Base-by-base conservation (phyloP, 2,888 invertebrate genomes). In the Cosmia pyralina region DNA sequence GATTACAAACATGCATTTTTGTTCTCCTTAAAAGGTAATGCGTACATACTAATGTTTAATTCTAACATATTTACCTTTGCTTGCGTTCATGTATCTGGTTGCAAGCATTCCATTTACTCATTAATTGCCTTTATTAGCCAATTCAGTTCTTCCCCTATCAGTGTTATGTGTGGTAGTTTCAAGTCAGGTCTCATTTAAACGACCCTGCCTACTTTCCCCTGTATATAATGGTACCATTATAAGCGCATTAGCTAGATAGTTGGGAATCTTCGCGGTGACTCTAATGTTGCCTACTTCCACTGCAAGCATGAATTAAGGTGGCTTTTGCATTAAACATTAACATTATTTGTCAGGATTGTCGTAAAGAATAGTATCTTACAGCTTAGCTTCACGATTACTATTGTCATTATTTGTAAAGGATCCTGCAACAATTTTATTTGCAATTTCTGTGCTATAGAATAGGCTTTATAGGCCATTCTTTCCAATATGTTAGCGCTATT, bases 231-330 rank as follows among this genome's bases (percentile, higher is more conserved):
- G 83, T 87, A 87, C 88, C 90, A 95, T 95, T 95, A 95, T 94
- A 95, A 93, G 91, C 85, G 87, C 95, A 94, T 95, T 95, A 94
- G 92, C 86, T 84, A 89, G 91, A 91, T 91, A 85, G 90, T 88
- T 86, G 87, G 88, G 87, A 89, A 85, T 88, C 91, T 91, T 86
- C 87, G 88, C 79, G 83, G 87, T 90, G 80, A 64, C 81, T 90
- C 69, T 88, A 87, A 91, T 88, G 89, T 88, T 85, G 82, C 83
- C 88, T 85, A 86, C 87, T 88, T 88, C 82, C 77, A 75, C 81
- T 88, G 84, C 84, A 88, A 90, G 89, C 84, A 83, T 82, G 85
- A 85, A 86, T 85, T 85, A 81, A 84, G 84, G 89, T 74, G 69
- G 72, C 64, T 71, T 92, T 91, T 90, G 87, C 88, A 90, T 90